Conservation (phyloP, 2,888 invertebrate species). For the Lochmaea capreae region DNA sequence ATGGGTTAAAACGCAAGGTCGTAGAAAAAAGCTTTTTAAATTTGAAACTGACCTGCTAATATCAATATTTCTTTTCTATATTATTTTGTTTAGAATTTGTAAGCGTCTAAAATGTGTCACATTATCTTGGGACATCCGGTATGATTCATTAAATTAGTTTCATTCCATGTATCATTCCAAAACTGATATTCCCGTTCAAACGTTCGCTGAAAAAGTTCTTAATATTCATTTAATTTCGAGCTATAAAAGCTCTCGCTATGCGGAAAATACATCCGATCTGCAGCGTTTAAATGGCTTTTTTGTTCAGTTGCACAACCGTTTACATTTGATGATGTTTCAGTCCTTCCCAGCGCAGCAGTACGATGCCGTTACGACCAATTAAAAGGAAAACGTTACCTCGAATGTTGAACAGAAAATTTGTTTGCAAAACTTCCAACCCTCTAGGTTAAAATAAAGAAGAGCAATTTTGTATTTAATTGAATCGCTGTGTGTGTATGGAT, state of each 20-base stretch:
- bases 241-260: background rate
- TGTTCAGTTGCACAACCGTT: conserved; percentile 5
- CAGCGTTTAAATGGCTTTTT: conserved; percentile 7
- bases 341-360: background rate
- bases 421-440: background rate
- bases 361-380: conserved; percentile 5
- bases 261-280: conserved; percentile 5
- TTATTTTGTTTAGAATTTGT: too few relatives aligned
- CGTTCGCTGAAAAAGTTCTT: background rate
- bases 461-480: background rate
- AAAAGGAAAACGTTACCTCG: conserved; percentile 4
- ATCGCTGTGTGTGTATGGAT: background rate
- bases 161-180: too few relatives aligned
- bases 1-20: too few relatives aligned
- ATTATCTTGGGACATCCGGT: too few relatives aligned
- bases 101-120: too few relatives aligned
- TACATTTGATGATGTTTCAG: conserved; percentile 1
- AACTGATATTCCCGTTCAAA: background rate
- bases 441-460: background rate
- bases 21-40: too few relatives aligned
- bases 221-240: background rate
- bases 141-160: too few relatives aligned
- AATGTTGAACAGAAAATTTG: conserved; percentile 1
- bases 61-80: too few relatives aligned
- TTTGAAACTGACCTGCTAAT: too few relatives aligned